Base-by-base conservation (phyloP, 2,888 invertebrate species). In the Noctua fimbriata region DNA sequence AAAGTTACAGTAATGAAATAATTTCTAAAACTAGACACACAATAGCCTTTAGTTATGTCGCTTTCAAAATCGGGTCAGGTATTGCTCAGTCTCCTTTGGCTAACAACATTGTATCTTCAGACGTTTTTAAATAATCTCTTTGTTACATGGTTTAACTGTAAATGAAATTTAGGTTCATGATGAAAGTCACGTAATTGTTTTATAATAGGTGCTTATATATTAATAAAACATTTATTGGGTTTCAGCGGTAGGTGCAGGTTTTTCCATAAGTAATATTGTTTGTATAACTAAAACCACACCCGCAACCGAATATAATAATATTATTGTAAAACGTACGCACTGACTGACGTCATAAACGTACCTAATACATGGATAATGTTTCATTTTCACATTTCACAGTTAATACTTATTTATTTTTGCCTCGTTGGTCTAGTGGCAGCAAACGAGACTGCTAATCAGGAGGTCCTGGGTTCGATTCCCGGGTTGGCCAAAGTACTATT, bases 121-220 rank as follows among this genome's bases (percentile, higher is more conserved):
- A n/a, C n/a, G n/a, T 12, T 36, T 36, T 12, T 41, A 41, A 66
- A 41, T 24, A 41, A 41, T 41, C 6, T 66, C 16, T 44, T 28
- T 32, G 1, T 28, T 18, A 44, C 24, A 24, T 28, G 1, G 3
- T 21, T 32, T 6, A n/a, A 66, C 24, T 36, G 3, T 41, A 41
- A 74, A 74, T 16, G 36, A 0, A 52, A 10, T 41, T 41, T 6
- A 24, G 2, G 12, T 24, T 44, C 49, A 9, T 82, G 83, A 32
- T 44, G 1, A 16, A 16, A 49, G 75, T 60, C 82, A 82, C 78
- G 82, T 73, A 60, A 82, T 5, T 21, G 24, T 82, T 28, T 36
- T 52, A 32, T 55, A 72, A 24, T 47, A 58, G 28, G 73, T 47
- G 32, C 18, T 32, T 32, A 24, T n/a, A 36, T 1, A 14, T 9